Conservation (phyloP, 2,888 invertebrate genomes). For the Nudaria mundana region DNA sequence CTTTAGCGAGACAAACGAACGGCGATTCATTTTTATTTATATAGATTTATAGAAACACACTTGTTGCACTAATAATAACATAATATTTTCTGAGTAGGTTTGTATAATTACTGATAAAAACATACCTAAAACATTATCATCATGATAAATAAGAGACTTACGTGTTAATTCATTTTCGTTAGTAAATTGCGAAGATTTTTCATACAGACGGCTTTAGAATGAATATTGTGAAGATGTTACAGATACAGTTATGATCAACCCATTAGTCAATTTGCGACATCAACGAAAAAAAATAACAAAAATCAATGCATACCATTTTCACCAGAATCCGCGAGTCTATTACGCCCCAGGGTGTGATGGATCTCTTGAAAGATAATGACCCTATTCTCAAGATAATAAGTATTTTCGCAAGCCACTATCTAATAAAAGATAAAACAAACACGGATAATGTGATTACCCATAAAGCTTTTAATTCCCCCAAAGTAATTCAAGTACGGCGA, state of each 20-base stretch:
- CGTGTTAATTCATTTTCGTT: too few species aligned
- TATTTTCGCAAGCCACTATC: slow-evolving; percentile 3
- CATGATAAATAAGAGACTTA: too few species aligned
- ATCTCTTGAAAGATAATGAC: background rate
- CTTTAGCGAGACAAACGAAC: too few species aligned
- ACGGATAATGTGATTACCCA: slow-evolving; percentile 44
- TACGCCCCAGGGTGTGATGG: slow-evolving; percentile 6
- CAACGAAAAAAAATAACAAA: background rate
- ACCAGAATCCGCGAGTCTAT: background rate
- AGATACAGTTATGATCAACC: background rate
- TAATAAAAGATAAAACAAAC: slow-evolving; percentile 23
- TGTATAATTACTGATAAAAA: too few species aligned
- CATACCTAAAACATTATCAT: too few species aligned
- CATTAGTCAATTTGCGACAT: background rate
- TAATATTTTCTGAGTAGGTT: too few species aligned
- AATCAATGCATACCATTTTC: slow-evolving; percentile 1
- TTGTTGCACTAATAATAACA: too few species aligned
- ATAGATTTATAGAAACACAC: too few species aligned
- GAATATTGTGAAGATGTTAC: too few species aligned
- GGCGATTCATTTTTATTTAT: too few species aligned
- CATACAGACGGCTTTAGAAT: too few species aligned
- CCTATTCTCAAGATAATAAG: slow-evolving; percentile 2
- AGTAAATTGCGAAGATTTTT: too few species aligned
- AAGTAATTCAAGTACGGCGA: slow-evolving; percentile 45
- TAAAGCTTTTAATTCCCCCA: slow-evolving; percentile 42